phyloP scores from a whole-genome alignment of 2,888 invertebrate genomes.

The Drosophila kambysellisi region DNA sequence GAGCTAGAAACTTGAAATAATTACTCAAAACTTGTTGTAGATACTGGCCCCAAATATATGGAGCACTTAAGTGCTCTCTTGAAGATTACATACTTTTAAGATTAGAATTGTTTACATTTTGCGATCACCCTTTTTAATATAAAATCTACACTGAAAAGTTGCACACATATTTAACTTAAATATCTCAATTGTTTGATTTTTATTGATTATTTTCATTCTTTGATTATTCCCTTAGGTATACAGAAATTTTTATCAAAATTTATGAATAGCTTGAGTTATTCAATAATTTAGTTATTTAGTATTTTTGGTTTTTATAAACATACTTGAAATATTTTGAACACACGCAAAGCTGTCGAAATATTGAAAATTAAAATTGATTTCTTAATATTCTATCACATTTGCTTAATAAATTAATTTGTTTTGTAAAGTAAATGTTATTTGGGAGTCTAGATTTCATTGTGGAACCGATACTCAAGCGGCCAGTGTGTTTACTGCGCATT shows the following conservation, averaged over 20 bases:
- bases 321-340: neutral
- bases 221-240: neutral
- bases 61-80: neutral
- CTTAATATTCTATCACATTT: neutral
- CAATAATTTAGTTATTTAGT: neutral
- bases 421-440: neutral
- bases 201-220: neutral
- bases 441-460: too few relatives aligned
- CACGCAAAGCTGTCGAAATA: neutral
- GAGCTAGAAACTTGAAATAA: conserved; percentile 21
- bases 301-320: too few relatives aligned
- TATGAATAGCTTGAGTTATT: neutral
- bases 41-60: neutral
- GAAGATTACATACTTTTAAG: neutral
- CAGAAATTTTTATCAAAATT: neutral
- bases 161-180: neutral
- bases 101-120: conserved; percentile 1
- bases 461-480: neutral
- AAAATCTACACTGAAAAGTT: neutral
- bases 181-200: neutral
- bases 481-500: conserved; percentile 14
- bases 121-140: neutral
- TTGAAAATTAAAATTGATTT: neutral
- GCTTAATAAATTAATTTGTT: neutral
- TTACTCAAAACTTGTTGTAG: neutral